Conservation (phyloP, 2,888 invertebrate species). For the Argynnis bischoffii region DNA sequence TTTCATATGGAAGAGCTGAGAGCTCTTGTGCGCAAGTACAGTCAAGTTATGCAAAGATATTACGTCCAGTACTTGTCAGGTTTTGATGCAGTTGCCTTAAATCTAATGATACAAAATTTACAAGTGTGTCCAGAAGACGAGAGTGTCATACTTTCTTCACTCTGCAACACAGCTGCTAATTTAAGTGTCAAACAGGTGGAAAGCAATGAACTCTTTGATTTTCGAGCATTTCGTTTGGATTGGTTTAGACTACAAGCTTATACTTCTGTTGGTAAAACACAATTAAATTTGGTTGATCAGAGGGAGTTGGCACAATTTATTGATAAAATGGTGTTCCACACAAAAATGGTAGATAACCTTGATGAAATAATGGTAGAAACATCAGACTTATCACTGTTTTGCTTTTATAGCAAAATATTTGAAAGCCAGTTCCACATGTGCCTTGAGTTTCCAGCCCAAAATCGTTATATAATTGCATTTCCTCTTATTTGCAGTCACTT, state of each 20-base stretch:
- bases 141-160: conserved; percentile 94
- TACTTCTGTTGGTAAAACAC: conserved; percentile 92
- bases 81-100: conserved; percentile 96
- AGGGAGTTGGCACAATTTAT: conserved; percentile 94
- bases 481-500: conserved; percentile 99
- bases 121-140: conserved; percentile 96
- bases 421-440: conserved; percentile 99
- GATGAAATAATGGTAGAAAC: conserved; percentile 98
- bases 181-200: conserved; percentile 97
- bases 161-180: conserved; percentile 93
- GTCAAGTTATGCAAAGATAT: conserved; percentile 98
- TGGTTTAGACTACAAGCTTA: conserved; percentile 99
- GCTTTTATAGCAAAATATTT: conserved; percentile 98
- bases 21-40: conserved; percentile 96
- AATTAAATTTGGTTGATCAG: conserved; percentile 90
- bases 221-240: conserved; percentile 96
- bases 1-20: conserved; percentile 99
- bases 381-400: conserved; percentile 98
- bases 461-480: conserved; percentile 98
- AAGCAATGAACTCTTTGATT: conserved; percentile 97
- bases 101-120: conserved; percentile 91
- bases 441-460: conserved; percentile 98
- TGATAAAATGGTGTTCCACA: conserved; percentile 98
- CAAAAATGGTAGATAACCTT: conserved; percentile 98
- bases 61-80: conserved; percentile 98